These are phyloP conservation scores for Channa argus DNA, from an alignment of 2,113 vertebrate species.

Conservation along the genomic window DNA sequence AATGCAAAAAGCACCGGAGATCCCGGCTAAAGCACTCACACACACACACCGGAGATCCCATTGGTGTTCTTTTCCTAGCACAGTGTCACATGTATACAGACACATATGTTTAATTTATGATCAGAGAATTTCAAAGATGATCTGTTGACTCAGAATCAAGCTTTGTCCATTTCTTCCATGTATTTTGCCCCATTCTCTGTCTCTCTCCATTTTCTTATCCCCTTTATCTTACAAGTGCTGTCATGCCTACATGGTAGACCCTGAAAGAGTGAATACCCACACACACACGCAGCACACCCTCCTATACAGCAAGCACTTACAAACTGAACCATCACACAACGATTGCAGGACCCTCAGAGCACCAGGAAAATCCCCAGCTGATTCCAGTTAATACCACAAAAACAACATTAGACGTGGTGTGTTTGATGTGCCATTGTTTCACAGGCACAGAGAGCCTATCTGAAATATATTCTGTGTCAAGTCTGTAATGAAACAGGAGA, in stretches of 20 bases:
- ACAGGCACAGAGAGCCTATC: constrained; percentile 49
- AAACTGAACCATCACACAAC: constrained; percentile 39
- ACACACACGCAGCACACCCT: constrained; percentile 38
- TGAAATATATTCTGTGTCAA: constrained; percentile 62
- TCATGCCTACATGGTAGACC: constrained; percentile 39
- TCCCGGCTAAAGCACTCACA: not conserved
- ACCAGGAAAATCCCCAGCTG: constrained; percentile 61
- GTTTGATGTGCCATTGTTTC: constrained; percentile 63
- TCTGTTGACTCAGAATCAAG: constrained; percentile 65
- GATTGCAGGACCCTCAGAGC: constrained; percentile 38
- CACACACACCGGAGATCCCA: constrained; percentile 8
- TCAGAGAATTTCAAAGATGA: constrained; percentile 64
- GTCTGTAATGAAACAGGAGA: constrained; percentile 57
- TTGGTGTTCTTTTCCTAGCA: constrained; percentile 43
- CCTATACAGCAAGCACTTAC: constrained; percentile 32
- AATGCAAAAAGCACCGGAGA: constrained; percentile 47
- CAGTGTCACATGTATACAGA: constrained; percentile 60
- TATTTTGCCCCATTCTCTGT: constrained; percentile 69
- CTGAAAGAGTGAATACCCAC: constrained; percentile 27
- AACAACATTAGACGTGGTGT: constrained; percentile 50
- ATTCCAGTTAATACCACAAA: constrained; percentile 69
- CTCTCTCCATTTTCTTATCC: constrained; percentile 55
- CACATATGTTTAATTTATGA: constrained; percentile 78
- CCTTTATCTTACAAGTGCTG: constrained; percentile 58
- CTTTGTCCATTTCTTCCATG: constrained; percentile 64